Evolutionary conservation across 2,797 vertebrate genomes (phyloP), one percentile per base, ranked within the genome.

Genomic region (Anabacerthia variegaticeps): DNA sequence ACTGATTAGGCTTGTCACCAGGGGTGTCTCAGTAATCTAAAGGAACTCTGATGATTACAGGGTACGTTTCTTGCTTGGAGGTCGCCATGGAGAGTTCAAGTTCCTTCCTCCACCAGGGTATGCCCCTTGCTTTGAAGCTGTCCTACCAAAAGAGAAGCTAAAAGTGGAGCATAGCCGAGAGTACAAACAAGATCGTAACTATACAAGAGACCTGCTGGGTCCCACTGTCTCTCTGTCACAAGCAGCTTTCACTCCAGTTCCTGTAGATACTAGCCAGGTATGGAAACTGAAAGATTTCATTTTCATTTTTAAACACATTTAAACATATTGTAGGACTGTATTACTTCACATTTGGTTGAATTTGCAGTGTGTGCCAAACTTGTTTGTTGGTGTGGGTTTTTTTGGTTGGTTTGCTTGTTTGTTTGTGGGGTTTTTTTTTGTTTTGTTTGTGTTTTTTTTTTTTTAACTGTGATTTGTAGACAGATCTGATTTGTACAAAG

Each of bases 241-340:
- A 97, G 99, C 99, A 30, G 99, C 99, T 65, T 99, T 99, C 96
- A 99, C 99, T 1, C 99, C 99, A 0, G 98, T 98, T 78, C 99
- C 99, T 39, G 99, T 99, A 89, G 99, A 99, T 95, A 99, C 99
- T 83, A 99, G 98, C 95, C 99, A 99, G 98, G 99, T 99, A 97
- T 30, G 44, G 14, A 39, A 89, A 69, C 8, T 8, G 23, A 36
- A 77, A 46, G 41, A 85, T 2, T 23, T 14, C 4, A 9, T 79
- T 84, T 74, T 76, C 4, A 9, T 58, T 95, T 78, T 78, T 19
- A 58, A 77, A 37, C 14, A 46, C 11, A 39, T 39, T 39, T 39
- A 6, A 39, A 26, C 0, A 1, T 59, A 24, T 22, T 59, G 6
- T 14, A 52, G 7, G 3, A 4, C 9, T 44, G 0, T 27, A 19